Evolutionary conservation across 2,113 vertebrate genomes (phyloP), one percentile per base, ranked within the genome.

Genomic region (Rhinichthys klamathensis): DNA sequence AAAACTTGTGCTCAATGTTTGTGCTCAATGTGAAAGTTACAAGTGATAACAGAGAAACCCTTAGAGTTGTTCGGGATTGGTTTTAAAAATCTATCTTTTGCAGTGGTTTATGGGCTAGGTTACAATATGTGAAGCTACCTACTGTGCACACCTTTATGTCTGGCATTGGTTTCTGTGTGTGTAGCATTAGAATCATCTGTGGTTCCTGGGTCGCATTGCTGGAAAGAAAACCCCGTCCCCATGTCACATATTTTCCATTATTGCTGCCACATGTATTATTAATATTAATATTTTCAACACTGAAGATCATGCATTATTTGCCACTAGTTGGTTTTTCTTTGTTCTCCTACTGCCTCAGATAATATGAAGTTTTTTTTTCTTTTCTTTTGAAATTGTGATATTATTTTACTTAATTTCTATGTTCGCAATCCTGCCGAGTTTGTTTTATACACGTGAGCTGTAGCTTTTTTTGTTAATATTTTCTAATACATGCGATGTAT

Each of bases 1-100:
- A 63, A 63, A 27, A 18, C 6, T 93, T 92, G 93, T 95, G 92
- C 85, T 93, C 49, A 86, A 85, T 94, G 93, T 93, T 94, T 92
- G 93, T 94, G 93, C 82, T 93, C 44, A 84, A 85, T 93, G 93
- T 94, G 89, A 91, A 90, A 90, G 85, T 87, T 89, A 67, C 87
- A 86, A 78, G 27, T 58, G 13, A 80, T 82, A 84, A 84, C 74
- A 77, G 85, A 67, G 32, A 60, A 83, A 49, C 58, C 56, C 83
- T 87, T 88, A 89, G 85, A 89, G 83, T 82, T 92, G 86, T 93
- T 90, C 89, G 90, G 93, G 92, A 91, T 92, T 74, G 85, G 88
- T 87, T 90, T 27, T 30, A 54, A 74, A 84, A 87, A 89, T 91
- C 60, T 89, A 84, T 87, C 84, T 85, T 92, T 87, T 90, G 80